These are phyloP conservation scores for Zhengitettix transpicula DNA, from an alignment of 2,888 invertebrate genomes.

Conservation along the genomic window DNA sequence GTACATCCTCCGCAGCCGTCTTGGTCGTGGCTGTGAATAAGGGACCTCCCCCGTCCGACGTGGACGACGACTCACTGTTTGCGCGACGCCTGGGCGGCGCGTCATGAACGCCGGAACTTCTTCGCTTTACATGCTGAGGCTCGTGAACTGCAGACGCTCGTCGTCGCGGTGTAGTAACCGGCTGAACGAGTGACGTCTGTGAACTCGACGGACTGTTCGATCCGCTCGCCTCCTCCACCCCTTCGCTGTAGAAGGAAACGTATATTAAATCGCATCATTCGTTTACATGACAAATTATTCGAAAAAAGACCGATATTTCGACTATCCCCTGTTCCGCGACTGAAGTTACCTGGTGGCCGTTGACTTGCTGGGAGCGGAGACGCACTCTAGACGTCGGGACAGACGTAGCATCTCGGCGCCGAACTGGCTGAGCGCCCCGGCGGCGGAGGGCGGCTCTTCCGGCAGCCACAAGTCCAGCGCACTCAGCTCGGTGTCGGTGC, in stretches of 20 bases:
- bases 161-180: conserved; percentile 19
- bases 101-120: conserved; percentile 3
- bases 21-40: conserved; percentile 1
- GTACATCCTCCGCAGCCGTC: conserved; percentile 12
- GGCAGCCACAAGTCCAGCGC: conserved; percentile 72
- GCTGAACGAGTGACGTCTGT: conserved; percentile 17
- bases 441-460: conserved; percentile 61
- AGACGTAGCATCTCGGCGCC: conserved; percentile 75
- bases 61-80: not conserved
- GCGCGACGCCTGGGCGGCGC: conserved; percentile 4
- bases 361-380: conserved; percentile 1
- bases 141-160: conserved; percentile 34
- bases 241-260: not conserved
- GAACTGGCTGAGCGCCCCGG: conserved; percentile 72
- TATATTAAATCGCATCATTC: too few species aligned
- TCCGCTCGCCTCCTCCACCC: conserved; percentile 15
- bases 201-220: conserved; percentile 22
- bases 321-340: not conserved
- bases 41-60: not conserved
- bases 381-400: conserved; percentile 52
- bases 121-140: conserved; percentile 12
- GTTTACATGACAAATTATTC: not conserved
- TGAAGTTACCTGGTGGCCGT: not conserved
- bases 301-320: not conserved
- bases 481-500: conserved; percentile 68